These are phyloP conservation scores for Pristionchus mayeri DNA, from an alignment of 2,888 invertebrate species.

Conservation along the genomic window DNA sequence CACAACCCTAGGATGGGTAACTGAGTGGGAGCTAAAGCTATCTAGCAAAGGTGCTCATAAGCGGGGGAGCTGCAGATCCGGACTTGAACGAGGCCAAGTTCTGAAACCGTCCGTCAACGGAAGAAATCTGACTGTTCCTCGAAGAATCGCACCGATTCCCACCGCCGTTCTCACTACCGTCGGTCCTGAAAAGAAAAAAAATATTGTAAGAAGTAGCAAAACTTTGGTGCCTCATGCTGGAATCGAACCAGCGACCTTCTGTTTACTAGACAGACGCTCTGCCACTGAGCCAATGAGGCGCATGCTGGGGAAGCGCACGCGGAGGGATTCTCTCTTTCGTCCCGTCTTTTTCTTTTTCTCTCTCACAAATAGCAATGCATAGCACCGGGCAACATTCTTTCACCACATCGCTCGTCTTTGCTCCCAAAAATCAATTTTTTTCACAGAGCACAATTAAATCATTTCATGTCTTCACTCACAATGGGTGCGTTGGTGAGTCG, in stretches of 20 bases:
- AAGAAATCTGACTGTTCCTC: slow-evolving; percentile 64
- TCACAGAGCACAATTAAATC: not conserved
- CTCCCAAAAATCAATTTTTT: not conserved
- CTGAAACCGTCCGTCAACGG: slow-evolving; percentile 59
- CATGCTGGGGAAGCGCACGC: not conserved
- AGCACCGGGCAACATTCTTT: not conserved
- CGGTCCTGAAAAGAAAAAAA: slow-evolving; percentile 57
- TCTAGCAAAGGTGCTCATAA: slow-evolving; percentile 58
- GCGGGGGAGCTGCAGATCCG: slow-evolving; percentile 51
- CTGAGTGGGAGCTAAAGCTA: slow-evolving; percentile 36
- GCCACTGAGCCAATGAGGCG: slow-evolving; percentile 69
- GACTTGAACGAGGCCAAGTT: slow-evolving; percentile 62
- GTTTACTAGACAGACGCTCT: slow-evolving; percentile 74
- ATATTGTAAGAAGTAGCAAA: not conserved
- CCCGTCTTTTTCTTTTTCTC: not conserved
- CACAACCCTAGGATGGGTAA: slow-evolving; percentile 13
- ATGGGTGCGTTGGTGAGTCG: slow-evolving; percentile 60
- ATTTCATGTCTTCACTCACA: slow-evolving; percentile 53
- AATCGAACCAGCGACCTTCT: slow-evolving; percentile 73
- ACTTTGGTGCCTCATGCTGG: slow-evolving; percentile 65
- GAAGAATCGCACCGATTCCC: slow-evolving; percentile 58
- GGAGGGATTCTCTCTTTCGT: not conserved
- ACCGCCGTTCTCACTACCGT: slow-evolving; percentile 63
- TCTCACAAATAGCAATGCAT: not conserved
- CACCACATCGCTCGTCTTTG: too few relatives aligned